Evolutionary conservation across 1,140 invertebrate genomes (phyloP), one percentile per base, ranked within the genome.

Genomic region (Musca vetustissima): DNA sequence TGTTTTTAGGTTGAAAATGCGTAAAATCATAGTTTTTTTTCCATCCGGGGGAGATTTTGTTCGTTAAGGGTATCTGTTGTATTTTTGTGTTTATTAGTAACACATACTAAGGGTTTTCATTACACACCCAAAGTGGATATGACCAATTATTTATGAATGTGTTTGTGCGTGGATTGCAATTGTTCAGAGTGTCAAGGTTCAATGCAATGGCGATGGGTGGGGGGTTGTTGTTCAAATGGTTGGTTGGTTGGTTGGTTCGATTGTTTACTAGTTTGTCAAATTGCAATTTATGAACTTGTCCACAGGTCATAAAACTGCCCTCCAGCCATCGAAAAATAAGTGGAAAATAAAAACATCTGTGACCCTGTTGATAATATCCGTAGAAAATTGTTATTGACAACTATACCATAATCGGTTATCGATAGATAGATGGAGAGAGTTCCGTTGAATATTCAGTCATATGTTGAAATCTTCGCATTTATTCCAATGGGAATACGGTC

Each of bases 281-380:
- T 48, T 64, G 61, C 61, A 47, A 48, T 64, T 64, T 47, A 48
- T 64, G 47, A 22, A 48, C 9, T 11, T 28, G 28, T 28, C 28
- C 28, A 28, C 28, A 28, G 28, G 28, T 28, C 28, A 8, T 28
- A 28, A n/a, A 28, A 28, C 28, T 28, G 28, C 28, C 28, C 28
- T 28, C 28, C 8, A 28, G 28, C 28, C 28, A 28, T 28, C 8
- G 28, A 28, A 28, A n/a, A 19, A 13, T 22, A 49, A 25, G 48
- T 25, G 48, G 24, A 52, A 49, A 25, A 25, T 66, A 32, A 66
- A 32, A 66, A 66, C 64, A 66, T 66, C 64, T 66, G 64, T 66
- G 64, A 66, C 64, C 64, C 22, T 50, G 24, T 28, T 9, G 55
- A 66, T 50, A 52, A 66, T 24, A 66, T 52, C 47, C 64, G 48